A percentile compares a stretch with the other conserved stretches of the same genome.
phyloP scores from a whole-genome alignment of 2,113 vertebrate species.

The Pangasianodon hypophthalmus region DNA sequence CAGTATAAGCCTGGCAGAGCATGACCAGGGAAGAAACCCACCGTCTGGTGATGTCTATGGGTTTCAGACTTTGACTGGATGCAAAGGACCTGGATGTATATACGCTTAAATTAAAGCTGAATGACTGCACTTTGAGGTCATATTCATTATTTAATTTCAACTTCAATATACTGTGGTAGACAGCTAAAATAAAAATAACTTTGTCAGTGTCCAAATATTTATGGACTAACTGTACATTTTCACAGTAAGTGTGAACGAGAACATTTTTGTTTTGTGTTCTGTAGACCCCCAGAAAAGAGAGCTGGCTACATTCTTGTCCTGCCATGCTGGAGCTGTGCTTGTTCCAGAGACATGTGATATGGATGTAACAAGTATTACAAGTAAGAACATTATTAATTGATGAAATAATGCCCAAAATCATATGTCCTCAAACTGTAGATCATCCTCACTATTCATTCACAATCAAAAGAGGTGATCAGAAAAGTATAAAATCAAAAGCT shows the following conservation, averaged over 20 bases:
- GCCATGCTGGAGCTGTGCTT: conserved; percentile 72
- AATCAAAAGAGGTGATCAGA: not conserved
- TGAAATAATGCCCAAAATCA: not conserved
- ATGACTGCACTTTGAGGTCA: not conserved
- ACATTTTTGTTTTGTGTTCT: conserved; percentile 19
- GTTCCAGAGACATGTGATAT: conserved; percentile 87
- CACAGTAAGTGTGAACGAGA: not conserved
- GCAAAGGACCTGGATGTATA: too few relatives aligned
- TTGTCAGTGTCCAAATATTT: not conserved
- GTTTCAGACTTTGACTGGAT: not conserved
- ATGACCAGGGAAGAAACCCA: too few relatives aligned
- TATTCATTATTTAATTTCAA: not conserved
- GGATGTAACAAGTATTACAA: conserved; percentile 65
- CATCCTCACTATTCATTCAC: not conserved
- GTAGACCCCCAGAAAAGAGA: conserved; percentile 67
- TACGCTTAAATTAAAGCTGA: not conserved
- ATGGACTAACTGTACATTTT: not conserved
- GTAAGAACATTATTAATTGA: conserved; percentile 54
- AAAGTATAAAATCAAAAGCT: not conserved
- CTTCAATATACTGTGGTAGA: not conserved
- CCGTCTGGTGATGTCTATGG: not conserved
- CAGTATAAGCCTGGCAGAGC: too few relatives aligned
- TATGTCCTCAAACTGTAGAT: not conserved
- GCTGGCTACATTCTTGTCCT: conserved; percentile 56
- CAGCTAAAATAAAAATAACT: not conserved